phyloP scores from a whole-genome alignment of 2,113 vertebrate species.

The Ammodytes marinus region DNA sequence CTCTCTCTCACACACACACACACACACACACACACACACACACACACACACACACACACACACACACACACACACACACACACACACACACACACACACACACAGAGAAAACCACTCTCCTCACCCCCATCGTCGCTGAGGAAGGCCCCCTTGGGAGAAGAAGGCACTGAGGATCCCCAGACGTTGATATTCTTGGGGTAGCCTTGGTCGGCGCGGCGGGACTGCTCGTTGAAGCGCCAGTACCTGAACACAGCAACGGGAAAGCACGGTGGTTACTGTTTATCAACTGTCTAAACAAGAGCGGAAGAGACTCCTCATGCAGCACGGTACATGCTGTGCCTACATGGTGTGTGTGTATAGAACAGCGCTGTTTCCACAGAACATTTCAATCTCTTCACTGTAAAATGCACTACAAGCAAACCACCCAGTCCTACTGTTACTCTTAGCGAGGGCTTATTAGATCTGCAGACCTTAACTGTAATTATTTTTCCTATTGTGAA shows the following conservation, averaged over 20 bases:
- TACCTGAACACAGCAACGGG: conserved; percentile 85
- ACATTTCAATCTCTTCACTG: neutral
- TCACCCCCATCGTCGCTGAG: conserved; percentile 93
- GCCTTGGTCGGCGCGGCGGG: conserved; percentile 87
- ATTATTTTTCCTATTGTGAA: conserved; percentile 10
- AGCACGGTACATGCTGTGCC: neutral
- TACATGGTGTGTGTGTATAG: neutral
- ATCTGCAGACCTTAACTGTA: neutral
- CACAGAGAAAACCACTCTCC: neutral
- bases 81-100: neutral
- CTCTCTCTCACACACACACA: neutral
- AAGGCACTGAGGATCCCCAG: conserved; percentile 94
- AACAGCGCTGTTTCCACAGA: neutral
- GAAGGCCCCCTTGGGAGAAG: conserved; percentile 93
- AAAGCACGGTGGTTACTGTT: neutral
- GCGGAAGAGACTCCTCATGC: neutral
- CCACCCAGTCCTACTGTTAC: too few species aligned
- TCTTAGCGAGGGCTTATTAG: neutral
- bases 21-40: conserved; percentile 13
- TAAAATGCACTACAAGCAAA: neutral
- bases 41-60: conserved; percentile 2
- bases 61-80: conserved; percentile 1
- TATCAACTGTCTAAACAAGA: conserved; percentile 32
- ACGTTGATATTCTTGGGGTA: conserved; percentile 95
- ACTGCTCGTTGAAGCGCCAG: conserved; percentile 97